A percentile compares a stretch with the other conserved stretches of the same genome.
Evolutionary conservation across 2,113 vertebrate genomes (phyloP).

Genomic region (Orycteropus afer): DNA sequence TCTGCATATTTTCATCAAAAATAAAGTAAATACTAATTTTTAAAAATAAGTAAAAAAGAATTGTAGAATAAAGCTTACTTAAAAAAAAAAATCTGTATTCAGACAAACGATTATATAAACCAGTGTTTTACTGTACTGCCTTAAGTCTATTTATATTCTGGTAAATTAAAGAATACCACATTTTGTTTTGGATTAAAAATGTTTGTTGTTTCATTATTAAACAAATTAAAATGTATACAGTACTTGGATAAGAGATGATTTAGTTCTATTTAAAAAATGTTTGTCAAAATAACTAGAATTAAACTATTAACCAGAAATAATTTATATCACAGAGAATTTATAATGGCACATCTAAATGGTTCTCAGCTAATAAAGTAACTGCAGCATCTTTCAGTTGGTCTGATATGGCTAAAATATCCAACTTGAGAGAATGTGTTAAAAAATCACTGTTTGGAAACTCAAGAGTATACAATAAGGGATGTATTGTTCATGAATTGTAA

Average conservation of each 20-base stretch:
- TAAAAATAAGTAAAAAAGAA: too few species aligned
- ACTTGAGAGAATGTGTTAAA: neutral
- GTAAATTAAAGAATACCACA: neutral
- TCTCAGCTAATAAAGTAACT: slow-evolving; percentile 12
- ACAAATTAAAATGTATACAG: neutral
- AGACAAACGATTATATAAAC: neutral
- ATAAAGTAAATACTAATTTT: too few species aligned
- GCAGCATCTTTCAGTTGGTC: neutral
- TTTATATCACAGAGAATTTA: neutral
- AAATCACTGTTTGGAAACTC: neutral
- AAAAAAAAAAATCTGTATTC: neutral
- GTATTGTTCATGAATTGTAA: neutral
- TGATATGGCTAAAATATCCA: neutral
- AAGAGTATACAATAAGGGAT: neutral
- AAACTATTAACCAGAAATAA: neutral
- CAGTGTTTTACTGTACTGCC: neutral
- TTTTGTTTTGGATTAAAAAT: neutral
- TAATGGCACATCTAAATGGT: neutral
- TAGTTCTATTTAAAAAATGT: slow-evolving; percentile 15
- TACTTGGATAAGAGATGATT: neutral
- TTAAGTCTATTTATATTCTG: neutral
- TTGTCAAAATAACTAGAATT: neutral
- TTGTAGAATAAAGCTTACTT: neutral
- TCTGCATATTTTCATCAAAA: too few species aligned
- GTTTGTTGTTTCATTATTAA: neutral